Evolutionary conservation across 2,797 vertebrate species (phyloP), one percentile per base, ranked within the genome.

Genomic region (Eulemur coronatus): DNA sequence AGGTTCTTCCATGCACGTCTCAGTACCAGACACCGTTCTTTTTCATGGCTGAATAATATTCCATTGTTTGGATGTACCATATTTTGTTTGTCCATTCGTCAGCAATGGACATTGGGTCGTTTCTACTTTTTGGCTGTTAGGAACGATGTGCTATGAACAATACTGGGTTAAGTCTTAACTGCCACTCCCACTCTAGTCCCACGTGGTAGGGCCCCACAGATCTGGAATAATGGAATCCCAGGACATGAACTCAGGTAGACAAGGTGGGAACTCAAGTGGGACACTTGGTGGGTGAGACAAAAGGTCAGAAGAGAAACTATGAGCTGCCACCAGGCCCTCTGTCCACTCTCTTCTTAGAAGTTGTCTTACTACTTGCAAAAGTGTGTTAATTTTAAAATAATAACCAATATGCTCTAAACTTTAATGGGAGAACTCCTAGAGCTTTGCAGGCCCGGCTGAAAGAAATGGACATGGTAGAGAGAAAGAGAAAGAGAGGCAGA

Each of bases 141-240:
- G 80, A 96, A 95, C 73, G 90, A 84, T 26, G 50, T 91, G 65
- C 48, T n/a, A 24, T 18, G 43, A 72, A 97, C 73, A 90, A 67
- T n/a, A 65, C 46, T 13, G 2, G 17, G 46, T 41, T 48, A 67
- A 95, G 48, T 73, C 87, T 41, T 76, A 80, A 63, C 59, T 28
- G 80, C 35, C 11, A 6, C 67, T 76, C 80, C 84, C 5, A 28
- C 26, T n/a, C 48, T n/a, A 69, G 46, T 87, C 63, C 63, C 67
- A 70, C 8, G 59, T 0, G 4, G 41, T 46, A 46, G 35, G 14
- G 30, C 13, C 35, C 14, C 46, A 15, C 0, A 30, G 33, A 38
- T 15, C 80, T 50, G 28, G 52, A 78, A 93, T 41, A 75, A 79
- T 7, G 55, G 67, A 82, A 33, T 12, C 73, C 38, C 14, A 35